Evolutionary conservation across 2,888 invertebrate species (phyloP).

Genomic region (Eupelmus urozonus): DNA sequence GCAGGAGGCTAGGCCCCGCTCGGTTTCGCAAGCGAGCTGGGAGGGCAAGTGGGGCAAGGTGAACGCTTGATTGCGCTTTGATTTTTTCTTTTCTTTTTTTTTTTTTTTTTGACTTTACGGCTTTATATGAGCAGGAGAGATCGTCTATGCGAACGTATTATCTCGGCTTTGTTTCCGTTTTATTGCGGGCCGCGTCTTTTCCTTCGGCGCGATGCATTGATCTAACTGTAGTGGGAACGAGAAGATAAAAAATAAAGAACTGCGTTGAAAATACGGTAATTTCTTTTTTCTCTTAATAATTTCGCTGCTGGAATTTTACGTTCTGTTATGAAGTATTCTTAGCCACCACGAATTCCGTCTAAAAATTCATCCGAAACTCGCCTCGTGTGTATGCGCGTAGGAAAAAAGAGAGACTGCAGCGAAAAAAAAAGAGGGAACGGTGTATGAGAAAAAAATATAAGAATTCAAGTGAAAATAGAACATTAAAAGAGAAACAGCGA

Average conservation of each 20-base stretch:
- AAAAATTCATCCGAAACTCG: conserved; percentile 26
- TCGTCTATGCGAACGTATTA: conserved; percentile 15
- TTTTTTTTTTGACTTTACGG: conserved; percentile 12
- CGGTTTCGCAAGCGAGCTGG: conserved; percentile 1
- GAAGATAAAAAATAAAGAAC: too few relatives aligned
- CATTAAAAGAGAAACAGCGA: conserved; percentile 23
- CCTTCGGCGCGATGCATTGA: too few relatives aligned
- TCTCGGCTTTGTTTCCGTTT: neutral
- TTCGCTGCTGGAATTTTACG: too few relatives aligned
- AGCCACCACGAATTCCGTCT: neutral
- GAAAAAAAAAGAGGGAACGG: neutral
- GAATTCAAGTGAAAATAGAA: conserved; percentile 46
- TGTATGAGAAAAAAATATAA: conserved; percentile 40
- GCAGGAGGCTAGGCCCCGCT: too few relatives aligned
- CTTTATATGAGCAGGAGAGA: too few relatives aligned
- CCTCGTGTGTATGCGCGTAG: neutral
- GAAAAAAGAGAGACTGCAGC: neutral
- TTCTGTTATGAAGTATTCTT: conserved; percentile 23
- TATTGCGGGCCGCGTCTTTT: neutral
- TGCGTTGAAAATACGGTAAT: too few relatives aligned
- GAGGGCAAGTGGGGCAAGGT: conserved; percentile 56
- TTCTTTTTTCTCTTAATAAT: too few relatives aligned
- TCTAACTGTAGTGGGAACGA: too few relatives aligned
- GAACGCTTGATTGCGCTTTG: conserved; percentile 57
- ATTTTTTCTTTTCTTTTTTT: too few relatives aligned